These are phyloP conservation scores for Momotus momota DNA, from an alignment of 2,797 vertebrate genomes.

Conservation along the genomic window DNA sequence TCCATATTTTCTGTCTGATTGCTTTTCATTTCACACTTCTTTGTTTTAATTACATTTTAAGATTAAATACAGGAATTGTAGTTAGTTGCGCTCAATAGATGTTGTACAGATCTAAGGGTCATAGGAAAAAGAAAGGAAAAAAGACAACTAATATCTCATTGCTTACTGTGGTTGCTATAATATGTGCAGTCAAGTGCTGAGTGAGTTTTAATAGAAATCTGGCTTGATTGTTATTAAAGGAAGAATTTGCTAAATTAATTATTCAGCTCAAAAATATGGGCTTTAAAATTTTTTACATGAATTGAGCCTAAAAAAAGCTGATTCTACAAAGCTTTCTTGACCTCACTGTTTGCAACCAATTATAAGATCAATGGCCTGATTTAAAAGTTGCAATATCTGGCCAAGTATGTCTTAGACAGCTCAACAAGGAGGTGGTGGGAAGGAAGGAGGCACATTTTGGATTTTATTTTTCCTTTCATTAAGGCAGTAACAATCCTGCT, in stretches of 20 bases:
- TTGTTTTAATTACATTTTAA: conserved; percentile 73
- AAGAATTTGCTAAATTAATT: conserved; percentile 27
- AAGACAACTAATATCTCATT: conserved; percentile 4
- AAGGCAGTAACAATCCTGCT: background rate
- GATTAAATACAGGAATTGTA: conserved; percentile 33
- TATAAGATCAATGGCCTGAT: background rate
- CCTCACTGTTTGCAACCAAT: background rate
- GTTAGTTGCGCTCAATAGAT: conserved; percentile 37
- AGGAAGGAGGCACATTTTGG: background rate
- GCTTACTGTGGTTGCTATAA: conserved; percentile 8
- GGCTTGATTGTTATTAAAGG: conserved; percentile 28
- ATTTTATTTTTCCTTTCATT: background rate
- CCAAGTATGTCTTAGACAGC: background rate
- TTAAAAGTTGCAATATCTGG: background rate
- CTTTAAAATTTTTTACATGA: background rate
- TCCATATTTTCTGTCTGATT: conserved; percentile 53
- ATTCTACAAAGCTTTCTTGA: background rate
- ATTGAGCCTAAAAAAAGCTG: background rate
- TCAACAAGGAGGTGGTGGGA: background rate
- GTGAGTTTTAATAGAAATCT: conserved; percentile 47
- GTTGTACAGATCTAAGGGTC: conserved; percentile 50
- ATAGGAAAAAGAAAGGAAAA: conserved; percentile 29
- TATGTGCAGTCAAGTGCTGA: background rate
- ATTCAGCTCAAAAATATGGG: background rate
- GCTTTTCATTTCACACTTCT: conserved; percentile 73